These are phyloP conservation scores for Lithophane ornitopus DNA, from an alignment of 2,888 invertebrate genomes.

Conservation along the genomic window DNA sequence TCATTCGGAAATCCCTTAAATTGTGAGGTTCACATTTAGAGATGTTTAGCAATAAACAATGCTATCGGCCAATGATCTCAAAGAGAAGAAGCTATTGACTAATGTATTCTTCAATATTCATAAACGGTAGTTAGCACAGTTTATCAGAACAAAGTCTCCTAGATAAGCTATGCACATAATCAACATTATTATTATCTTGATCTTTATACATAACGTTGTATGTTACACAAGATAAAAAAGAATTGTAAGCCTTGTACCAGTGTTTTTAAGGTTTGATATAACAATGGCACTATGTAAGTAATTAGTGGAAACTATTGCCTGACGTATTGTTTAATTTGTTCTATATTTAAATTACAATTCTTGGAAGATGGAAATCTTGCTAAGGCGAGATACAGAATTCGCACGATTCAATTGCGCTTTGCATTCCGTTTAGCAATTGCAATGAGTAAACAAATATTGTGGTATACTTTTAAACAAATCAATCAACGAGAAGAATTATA, in stretches of 20 bases:
- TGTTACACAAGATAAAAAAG: background rate
- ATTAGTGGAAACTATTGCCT: slow-evolving; percentile 31
- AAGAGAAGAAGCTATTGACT: background rate
- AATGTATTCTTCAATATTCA: background rate
- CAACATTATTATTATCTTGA: background rate
- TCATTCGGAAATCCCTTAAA: too few relatives aligned
- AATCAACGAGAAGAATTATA: background rate
- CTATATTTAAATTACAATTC: slow-evolving; percentile 35
- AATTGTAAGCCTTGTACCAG: background rate
- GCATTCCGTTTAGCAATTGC: background rate
- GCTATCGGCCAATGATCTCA: background rate
- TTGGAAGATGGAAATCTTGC: background rate
- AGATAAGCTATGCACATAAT: slow-evolving; percentile 29
- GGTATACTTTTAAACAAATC: background rate
- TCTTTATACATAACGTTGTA: slow-evolving; percentile 6
- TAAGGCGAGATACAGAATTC: background rate
- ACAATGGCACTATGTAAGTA: background rate
- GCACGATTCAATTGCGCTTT: background rate
- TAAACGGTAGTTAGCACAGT: slow-evolving; percentile 14
- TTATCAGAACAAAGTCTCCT: slow-evolving; percentile 42
- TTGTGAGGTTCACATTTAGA: background rate
- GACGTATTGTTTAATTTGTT: slow-evolving; percentile 57
- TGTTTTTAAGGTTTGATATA: slow-evolving; percentile 18
- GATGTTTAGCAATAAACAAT: background rate
- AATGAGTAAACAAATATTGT: background rate